Evolutionary conservation across 2,888 invertebrate species (phyloP), one percentile per base, ranked within the genome.

Genomic region (Seladonia tumulorum): DNA sequence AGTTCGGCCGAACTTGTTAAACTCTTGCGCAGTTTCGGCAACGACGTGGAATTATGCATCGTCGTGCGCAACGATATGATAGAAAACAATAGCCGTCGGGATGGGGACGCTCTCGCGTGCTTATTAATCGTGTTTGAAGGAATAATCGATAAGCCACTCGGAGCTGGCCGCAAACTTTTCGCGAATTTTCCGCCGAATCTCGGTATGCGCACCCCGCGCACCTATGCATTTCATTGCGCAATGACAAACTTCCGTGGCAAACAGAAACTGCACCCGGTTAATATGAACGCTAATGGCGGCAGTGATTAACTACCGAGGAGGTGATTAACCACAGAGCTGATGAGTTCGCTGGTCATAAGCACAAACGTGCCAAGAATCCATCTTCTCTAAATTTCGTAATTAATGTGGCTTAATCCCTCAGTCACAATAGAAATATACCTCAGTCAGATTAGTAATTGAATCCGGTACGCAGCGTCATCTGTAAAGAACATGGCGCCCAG

Each of bases 1-100:
- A 75, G 75, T n/a, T 77, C 42, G 0, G 0, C 8, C 57, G 25
- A 82, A 82, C 79, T 82, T 70, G 66, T 82, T 82, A 57, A 82
- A 79, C 74, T 74, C 39, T 45, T 2, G 14, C 73, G 22, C 68
- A 25, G 25, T 78, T 72, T 73, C 49, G 22, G 18, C 35, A 16
- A n/a, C 60, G 75, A 42, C 57, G 29, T 14, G n/a, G 47, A 80
- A 42, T 80, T 68, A 75, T 66, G 22, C 79, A 53, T 66, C 49
- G 5, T 16, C 29, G 49, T 47, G 35, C 25, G 5, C 47, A n/a
- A 8, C 18, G 12, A 29, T 25, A 22, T 22, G 22, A 25, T 45
- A 14, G 29, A 45, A 72, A 72, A 72, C 72, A 72, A 72, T 45
- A 72, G n/a, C 72, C 25, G 8, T 4, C 14, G 25, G 47, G 29